Base-by-base conservation (phyloP, 2,797 vertebrate genomes). In the Tokudaia tokunoshimensis region DNA sequence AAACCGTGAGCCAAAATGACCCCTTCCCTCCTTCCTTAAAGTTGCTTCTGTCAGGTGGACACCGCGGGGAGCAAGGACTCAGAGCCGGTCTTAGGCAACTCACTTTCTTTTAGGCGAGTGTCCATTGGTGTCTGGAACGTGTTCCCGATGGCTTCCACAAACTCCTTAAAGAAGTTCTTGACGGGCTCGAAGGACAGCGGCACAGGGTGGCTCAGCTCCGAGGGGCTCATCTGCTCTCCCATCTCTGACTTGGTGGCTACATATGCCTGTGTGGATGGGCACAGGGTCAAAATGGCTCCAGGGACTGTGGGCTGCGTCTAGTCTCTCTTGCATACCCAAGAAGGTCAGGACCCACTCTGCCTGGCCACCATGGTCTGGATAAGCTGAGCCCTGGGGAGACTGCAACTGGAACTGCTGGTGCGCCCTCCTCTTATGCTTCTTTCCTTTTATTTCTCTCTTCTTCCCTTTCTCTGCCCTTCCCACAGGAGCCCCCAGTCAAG, bases 181-280 rank as follows among this genome's bases (percentile, higher is more conserved):
- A 98, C 4, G 1, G 98, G 98, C 44, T 98, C 98, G 79, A 99
- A 99, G 0, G 96, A 98, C 26, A 98, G 47, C 6, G 98, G 98
- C 31, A 98, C 1, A 0, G 98, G 98, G 83, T 98, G 98, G 95
- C 98, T 98, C 59, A 98, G 96, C 85, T 99, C 98, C 17, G 95
- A 83, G 0, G 95, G 75, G 29, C 2, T 82, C 86, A 88, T 93
- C 41, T 97, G 97, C 76, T 57, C 89, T 96, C 96, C 90, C 24
- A 99, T 94, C 96, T 98, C 97, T 55, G 97, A 97, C 89, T 98
- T 78, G 0, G 93, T 52, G 61, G 95, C 97, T 1, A 26, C 85
- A 90, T 98, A 98, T 2, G 96, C 97, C 98, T 99, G 94, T 20
- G 11, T 41, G 82, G n/a, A 81, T 59, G 44, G 57, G 94, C 0